Evolutionary conservation across 35 echinoderm and acorn worm genomes (phyloP), one percentile per base, ranked within the genome.

Genomic region (Ophiothrix spiculata): DNA sequence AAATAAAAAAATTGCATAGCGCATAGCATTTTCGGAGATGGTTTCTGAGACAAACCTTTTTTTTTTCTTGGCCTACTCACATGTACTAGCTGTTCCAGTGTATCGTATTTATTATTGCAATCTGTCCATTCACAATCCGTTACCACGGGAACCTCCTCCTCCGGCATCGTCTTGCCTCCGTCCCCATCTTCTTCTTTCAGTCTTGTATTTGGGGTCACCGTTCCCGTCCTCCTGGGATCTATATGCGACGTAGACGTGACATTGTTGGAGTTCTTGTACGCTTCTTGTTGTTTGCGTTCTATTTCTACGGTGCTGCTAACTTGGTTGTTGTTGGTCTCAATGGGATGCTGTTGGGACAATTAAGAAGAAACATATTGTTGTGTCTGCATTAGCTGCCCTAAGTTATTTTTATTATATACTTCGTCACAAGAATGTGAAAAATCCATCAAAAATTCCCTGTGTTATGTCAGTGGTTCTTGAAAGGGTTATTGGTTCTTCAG

Each of bases 31-130:
- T n/a, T n/a, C n/a, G n/a, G n/a, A n/a, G n/a, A n/a, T n/a, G n/a
- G n/a, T n/a, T n/a, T n/a, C n/a, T n/a, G n/a, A n/a, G n/a, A n/a
- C n/a, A n/a, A n/a, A n/a, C n/a, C n/a, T n/a, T n/a, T n/a, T n/a
- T n/a, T n/a, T n/a, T n/a, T n/a, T n/a, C n/a, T n/a, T 32, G 11
- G 10, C 29, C 35, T 64, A 69, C 85, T 33, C 56, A 99, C 96
- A 86, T 99, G 96, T 39, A 99, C 96, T 19, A 99, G 90, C 64
- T 99, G 92, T 25, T 99, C 96, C 39, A 99, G 38, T 4, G 96
- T 99, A 29, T 94, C 88, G 81, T 86, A 99, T 38, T 94, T 85
- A 0, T 83, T 77, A 4, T 69, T 84, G 35, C 91, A 99, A 77
- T 91, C 89, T 15, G 36, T 15, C 96, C 96, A 99, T 40, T 99